Evolutionary conservation across 2,113 vertebrate species (phyloP), one percentile per base, ranked within the genome.

Genomic region (Fregetta grallaria): DNA sequence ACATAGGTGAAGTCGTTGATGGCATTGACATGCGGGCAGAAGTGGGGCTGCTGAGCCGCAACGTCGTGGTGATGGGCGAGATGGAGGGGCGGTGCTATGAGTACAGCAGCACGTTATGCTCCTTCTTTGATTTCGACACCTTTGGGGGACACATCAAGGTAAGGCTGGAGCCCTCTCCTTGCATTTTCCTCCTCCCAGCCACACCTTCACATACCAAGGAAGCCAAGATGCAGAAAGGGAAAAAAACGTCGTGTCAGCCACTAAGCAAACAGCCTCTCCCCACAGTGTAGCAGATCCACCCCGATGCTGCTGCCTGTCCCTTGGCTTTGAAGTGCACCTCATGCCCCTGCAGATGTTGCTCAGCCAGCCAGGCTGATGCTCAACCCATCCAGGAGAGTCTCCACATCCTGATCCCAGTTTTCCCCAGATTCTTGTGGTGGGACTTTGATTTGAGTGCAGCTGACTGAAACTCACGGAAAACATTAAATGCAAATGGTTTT

Each of bases 91-190:
- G 16, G 25, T 99, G 99, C 97, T 99, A 98, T 27, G 95, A 97
- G 53, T 98, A 99, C 38, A 97, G 95, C 94, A 98, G 94, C 23
- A 98, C 99, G 68, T 81, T 99, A 74, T 99, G 99, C 98, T 98
- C 97, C 96, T 99, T 99, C 98, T 99, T 99, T 47, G 91, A 98
- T 95, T 99, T 99, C 0, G 99, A 99, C 94, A 99, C 99, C 26
- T 99, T 99, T 13, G 99, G 99, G 9, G 99, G 99, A 65, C 99
- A 99, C 90, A 93, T 99, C 76, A 99, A 99, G 99, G 99, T 99
- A 98, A 6, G 73, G 10, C 52, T 49, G 18, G 49, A 55, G 83
- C 34, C 21, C 29, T 82, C 40, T 50, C 34, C 58, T 85, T 70
- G 71, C 52, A 40, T 42, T 29, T 89, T 56, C 10, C 59, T 91